Conservation (phyloP, 1,140 invertebrate genomes). For the Drosophila arawakana region DNA sequence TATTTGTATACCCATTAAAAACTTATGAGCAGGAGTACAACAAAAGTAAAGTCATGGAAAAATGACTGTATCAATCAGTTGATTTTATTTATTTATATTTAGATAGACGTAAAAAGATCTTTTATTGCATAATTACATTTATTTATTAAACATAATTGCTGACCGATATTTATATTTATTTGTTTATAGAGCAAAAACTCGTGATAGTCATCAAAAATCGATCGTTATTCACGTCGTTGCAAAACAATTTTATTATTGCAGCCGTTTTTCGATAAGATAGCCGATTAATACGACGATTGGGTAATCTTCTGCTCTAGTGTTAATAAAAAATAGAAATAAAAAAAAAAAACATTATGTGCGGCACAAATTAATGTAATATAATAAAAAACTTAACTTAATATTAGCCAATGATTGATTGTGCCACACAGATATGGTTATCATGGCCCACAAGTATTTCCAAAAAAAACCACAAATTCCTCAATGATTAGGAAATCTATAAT, state of each 20-base stretch:
- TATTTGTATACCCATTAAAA: slow-evolving; percentile 16
- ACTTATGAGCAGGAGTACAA: background rate
- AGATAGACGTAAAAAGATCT: too few relatives aligned
- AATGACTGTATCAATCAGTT: too few relatives aligned
- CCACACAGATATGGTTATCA: slow-evolving; percentile 12
- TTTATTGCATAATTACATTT: slow-evolving; percentile 35
- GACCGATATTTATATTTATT: slow-evolving; percentile 35
- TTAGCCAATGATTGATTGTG: slow-evolving; percentile 38
- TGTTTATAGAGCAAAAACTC: slow-evolving; percentile 51
- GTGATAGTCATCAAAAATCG: slow-evolving; percentile 76
- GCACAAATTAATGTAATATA: slow-evolving; percentile 51
- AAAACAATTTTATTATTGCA: slow-evolving; percentile 44
- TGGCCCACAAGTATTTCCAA: slow-evolving; percentile 18
- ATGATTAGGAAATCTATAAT: slow-evolving; percentile 26
- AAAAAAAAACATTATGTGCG: background rate
- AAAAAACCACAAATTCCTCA: background rate
- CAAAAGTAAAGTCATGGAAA: too few relatives aligned
- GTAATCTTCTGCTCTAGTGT: slow-evolving; percentile 26
- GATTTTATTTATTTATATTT: too few relatives aligned
- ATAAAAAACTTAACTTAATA: slow-evolving; percentile 36
- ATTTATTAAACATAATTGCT: slow-evolving; percentile 56
- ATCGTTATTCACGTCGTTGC: slow-evolving; percentile 48
- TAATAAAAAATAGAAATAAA: background rate
- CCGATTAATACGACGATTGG: slow-evolving; percentile 39
- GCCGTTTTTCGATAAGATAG: slow-evolving; percentile 60